Evolutionary conservation across 2,797 vertebrate species (phyloP).

Genomic region (Iguana delicatissima): DNA sequence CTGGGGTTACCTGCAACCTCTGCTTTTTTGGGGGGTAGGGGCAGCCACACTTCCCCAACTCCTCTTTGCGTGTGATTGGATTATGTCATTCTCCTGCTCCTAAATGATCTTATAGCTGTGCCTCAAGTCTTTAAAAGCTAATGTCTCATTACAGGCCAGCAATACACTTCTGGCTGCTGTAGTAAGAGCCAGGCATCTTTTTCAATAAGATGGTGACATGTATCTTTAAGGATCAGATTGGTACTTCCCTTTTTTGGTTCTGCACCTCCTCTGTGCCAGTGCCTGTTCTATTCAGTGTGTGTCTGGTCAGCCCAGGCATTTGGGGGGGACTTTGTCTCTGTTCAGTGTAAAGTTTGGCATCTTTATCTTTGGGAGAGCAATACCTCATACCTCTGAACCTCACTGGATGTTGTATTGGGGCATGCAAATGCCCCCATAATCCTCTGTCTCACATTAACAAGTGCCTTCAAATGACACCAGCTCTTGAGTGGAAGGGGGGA

Average conservation of each 20-base stretch:
- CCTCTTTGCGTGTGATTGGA: neutral
- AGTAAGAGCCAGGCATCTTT: neutral
- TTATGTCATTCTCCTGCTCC: neutral
- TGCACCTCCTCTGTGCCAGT: neutral
- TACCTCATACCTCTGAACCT: neutral
- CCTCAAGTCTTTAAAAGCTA: neutral
- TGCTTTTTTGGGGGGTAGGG: neutral
- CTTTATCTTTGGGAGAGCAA: neutral
- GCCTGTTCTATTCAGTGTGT: neutral
- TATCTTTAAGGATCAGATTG: neutral
- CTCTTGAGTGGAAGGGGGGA: neutral
- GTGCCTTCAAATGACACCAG: slow-evolving; percentile 32
- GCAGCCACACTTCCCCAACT: neutral
- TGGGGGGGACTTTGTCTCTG: neutral
- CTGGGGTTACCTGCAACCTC: neutral
- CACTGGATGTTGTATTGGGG: neutral
- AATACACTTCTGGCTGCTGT: neutral
- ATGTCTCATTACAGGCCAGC: neutral
- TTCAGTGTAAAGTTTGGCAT: neutral
- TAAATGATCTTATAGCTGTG: neutral
- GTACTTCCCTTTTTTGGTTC: neutral
- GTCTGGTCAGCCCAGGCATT: neutral
- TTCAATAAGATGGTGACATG: neutral
- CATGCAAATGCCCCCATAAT: neutral
- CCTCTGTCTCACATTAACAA: neutral